Evolutionary conservation across 2,888 invertebrate species (phyloP), one percentile per base, ranked within the genome.

Genomic region (Plutella xylostella): DNA sequence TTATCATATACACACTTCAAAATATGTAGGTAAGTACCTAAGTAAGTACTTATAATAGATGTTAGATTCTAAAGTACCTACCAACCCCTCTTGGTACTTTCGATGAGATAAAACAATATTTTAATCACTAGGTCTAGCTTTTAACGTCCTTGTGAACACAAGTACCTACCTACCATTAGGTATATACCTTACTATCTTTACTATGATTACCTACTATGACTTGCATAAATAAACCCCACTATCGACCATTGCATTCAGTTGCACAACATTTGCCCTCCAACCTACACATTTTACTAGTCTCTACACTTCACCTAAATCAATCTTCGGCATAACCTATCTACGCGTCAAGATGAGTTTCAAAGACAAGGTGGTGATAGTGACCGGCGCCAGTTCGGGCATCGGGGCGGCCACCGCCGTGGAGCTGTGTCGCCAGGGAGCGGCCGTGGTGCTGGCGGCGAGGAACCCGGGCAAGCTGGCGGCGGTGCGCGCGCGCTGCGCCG

Each of bases 401-500:
- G 45, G 45, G n/a, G 45, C 45, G n/a, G 35, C 34, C 6, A 25
- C 45, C 1, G 45, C 45, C 14, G 25, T 34, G 2, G 15, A 33
- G 19, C 20, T 45, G 11, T 21, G 41, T 9, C 28, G 42, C 25
- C 21, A 41, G 18, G 41, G 41, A 6, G 45, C 45, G 2, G 28
- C 41, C 9, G 25, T 45, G 3, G 41, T 25, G 11, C 25, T 45
- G 6, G 45, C 42, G 6, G 45, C 22, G 2, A 33, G 45, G 17
- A 41, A 45, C 33, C 11, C n/a, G n/a, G 19, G 21, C 2, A 42
- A 42, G 18, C 35, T 45, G 20, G 56, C 64, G 31, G 63, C 69
- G 45, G 64, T 67, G 9, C 65, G 63, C 2, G 45, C 45, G 25
- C 45, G 51, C 33, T 51, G 51, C 37, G 39, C 31, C 21, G 11